Base-by-base conservation (phyloP, 2,888 invertebrate species). In the Lithosia quadra region DNA sequence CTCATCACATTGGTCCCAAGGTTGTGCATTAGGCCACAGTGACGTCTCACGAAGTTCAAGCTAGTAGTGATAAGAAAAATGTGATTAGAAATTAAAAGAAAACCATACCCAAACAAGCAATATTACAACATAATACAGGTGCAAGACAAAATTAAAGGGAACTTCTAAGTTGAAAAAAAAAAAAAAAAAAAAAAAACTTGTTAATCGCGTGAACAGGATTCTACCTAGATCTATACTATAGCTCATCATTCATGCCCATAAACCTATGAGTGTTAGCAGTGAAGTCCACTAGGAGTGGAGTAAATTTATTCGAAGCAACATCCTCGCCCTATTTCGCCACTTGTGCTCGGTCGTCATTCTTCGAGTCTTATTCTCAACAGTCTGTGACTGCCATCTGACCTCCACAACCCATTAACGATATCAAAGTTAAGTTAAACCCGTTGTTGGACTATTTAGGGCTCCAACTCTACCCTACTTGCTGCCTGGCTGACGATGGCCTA, bases 1-100 rank as follows among this genome's bases (percentile, higher is more conserved):
- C 80, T 93, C 93, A 81, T 93, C 91, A 90, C 81, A 91, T 74
- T 84, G 86, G 73, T 90, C 88, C 94, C 94, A 94, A 75, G 93
- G 92, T 75, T 88, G 87, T 82, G 85, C 83, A 75, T 79, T 83
- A 82, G 90, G 89, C 91, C 92, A 93, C 72, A 93, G 85, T 78
- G 88, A 84, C 74, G 88, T 83, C 77, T 88, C 90, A 76, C 90
- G 92, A 49, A 88, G 89, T 91, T 94, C 94, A 91, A 95, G 93
- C 94, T 94, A 91, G 81, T 90, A 73, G 81, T 89, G 84, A 87
- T 88, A 87, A 89, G 85, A 83, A 86, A 86, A 78, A 76, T 81
- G 75, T 39, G 53, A 78, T 81, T 72, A 86, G 81, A 86, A 82
- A 77, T 77, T 66, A 67, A 65, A 74, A 74, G 77, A 67, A 84